phyloP scores from a whole-genome alignment of 1,140 invertebrate genomes.

The Drosophila novamexicana region DNA sequence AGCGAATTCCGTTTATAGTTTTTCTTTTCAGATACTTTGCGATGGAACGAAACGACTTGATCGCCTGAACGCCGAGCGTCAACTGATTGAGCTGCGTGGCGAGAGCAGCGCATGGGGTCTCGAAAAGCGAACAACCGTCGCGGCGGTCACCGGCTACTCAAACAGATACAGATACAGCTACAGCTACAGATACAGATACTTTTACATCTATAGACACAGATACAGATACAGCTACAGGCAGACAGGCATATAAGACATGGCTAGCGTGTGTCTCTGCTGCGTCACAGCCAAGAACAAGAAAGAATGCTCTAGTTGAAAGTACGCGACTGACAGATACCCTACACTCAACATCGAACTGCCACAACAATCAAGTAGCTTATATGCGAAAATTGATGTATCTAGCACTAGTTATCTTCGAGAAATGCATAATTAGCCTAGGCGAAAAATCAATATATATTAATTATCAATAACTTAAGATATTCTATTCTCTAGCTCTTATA shows the following conservation, averaged over 20 bases:
- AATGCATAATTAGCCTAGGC: neutral
- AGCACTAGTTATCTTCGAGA: neutral
- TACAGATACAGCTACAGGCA: constrained; percentile 1
- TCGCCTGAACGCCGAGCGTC: constrained; percentile 65
- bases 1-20: constrained; percentile 2
- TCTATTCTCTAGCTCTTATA: too few relatives aligned
- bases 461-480: neutral
- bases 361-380: neutral
- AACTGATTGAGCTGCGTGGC: constrained; percentile 68
- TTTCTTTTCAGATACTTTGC: constrained; percentile 14
- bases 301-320: neutral
- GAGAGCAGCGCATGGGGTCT: constrained; percentile 61
- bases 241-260: constrained; percentile 11
- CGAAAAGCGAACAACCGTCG: constrained; percentile 32
- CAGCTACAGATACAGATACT: constrained; percentile 8
- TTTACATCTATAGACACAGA: constrained; percentile 1
- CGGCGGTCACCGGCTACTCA: constrained; percentile 6
- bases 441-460: neutral
- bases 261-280: constrained; percentile 21
- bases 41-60: constrained; percentile 60
- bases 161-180: neutral
- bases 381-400: neutral
- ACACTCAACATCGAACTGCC: neutral
- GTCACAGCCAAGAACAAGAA: constrained; percentile 20
- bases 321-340: neutral